phyloP scores from a whole-genome alignment of 37 sponge, comb jelly and placozoan genomes.

The Trichoplax adhaerens region DNA sequence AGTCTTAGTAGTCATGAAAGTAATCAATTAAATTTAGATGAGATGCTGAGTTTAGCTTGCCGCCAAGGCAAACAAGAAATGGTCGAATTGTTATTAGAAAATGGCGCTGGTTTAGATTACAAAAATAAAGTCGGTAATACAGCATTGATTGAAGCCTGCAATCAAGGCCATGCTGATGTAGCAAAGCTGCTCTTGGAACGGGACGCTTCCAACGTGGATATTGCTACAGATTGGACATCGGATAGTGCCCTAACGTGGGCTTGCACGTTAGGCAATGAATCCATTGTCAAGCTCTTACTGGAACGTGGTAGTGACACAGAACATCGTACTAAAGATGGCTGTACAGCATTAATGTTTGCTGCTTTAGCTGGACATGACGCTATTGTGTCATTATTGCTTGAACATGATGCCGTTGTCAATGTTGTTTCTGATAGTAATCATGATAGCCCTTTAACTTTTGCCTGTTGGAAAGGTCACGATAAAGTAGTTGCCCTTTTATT shows the following conservation, averaged over 20 bases:
- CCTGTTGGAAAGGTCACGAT: slow-evolving; percentile 98
- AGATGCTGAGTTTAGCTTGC: slow-evolving; percentile 96
- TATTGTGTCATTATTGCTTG: slow-evolving; percentile 53
- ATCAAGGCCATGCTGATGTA: slow-evolving; percentile 87
- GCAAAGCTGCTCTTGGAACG: slow-evolving; percentile 74
- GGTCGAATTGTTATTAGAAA: slow-evolving; percentile 88
- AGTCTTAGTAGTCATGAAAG: too few species aligned
- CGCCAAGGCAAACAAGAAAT: slow-evolving; percentile 99
- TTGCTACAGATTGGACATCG: slow-evolving; percentile 79
- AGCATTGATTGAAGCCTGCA: slow-evolving; percentile 91
- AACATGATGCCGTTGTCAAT: slow-evolving; percentile 34
- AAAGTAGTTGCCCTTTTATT: slow-evolving; percentile 86
- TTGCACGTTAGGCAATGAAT: slow-evolving; percentile 91
- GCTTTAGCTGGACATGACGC: slow-evolving; percentile 60
- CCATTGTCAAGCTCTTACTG: slow-evolving; percentile 70
- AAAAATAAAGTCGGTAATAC: slow-evolving; percentile 97
- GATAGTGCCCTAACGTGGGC: slow-evolving; percentile 98
- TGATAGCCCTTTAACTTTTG: slow-evolving; percentile 96
- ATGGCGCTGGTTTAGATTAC: slow-evolving; percentile 86
- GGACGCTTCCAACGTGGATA: slow-evolving; percentile 69
- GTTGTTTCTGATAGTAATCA: slow-evolving; percentile 83
- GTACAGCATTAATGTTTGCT: slow-evolving; percentile 66
- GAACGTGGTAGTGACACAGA: slow-evolving; percentile 69
- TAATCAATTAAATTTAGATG: slow-evolving; percentile 25
- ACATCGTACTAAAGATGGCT: slow-evolving; percentile 59